Percentiles rank a stretch among this genome's conserved stretches.
phyloP scores from a whole-genome alignment of 2,888 invertebrate genomes.

The Dynastes grantii region DNA sequence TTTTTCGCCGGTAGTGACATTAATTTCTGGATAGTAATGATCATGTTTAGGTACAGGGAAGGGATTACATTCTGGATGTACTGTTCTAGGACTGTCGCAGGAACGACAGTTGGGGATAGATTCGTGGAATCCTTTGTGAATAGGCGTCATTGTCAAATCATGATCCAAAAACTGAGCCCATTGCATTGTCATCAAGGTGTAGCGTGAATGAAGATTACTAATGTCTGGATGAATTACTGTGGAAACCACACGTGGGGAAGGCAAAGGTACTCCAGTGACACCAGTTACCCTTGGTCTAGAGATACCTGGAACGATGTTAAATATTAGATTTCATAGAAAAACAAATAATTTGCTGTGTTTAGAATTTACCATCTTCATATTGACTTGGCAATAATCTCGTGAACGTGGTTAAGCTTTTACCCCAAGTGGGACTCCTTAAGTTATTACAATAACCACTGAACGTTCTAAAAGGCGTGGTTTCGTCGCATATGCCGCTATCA shows the following conservation, averaged over 20 bases:
- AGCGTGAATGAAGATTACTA: conserved; percentile 89
- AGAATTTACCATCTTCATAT: conserved; percentile 85
- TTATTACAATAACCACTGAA: conserved; percentile 92
- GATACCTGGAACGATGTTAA: conserved; percentile 73
- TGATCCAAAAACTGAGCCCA: conserved; percentile 96
- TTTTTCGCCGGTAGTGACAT: conserved; percentile 86
- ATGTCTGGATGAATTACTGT: conserved; percentile 93
- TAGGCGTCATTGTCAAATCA: conserved; percentile 95
- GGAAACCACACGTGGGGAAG: conserved; percentile 90
- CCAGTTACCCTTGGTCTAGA: conserved; percentile 84
- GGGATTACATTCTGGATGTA: conserved; percentile 95
- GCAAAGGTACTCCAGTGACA: conserved; percentile 83
- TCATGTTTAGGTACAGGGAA: conserved; percentile 92
- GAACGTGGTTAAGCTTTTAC: conserved; percentile 89
- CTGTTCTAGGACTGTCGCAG: conserved; percentile 89
- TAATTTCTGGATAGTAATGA: conserved; percentile 90
- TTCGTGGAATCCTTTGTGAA: conserved; percentile 91
- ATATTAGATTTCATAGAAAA: neutral
- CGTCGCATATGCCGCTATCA: conserved; percentile 81
- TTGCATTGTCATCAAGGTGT: conserved; percentile 95
- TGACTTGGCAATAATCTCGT: conserved; percentile 87
- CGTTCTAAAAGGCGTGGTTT: conserved; percentile 80
- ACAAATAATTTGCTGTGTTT: conserved; percentile 26
- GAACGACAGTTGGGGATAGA: conserved; percentile 92
- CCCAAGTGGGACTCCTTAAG: conserved; percentile 85